Percentiles rank a stretch among this genome's conserved stretches.
Evolutionary conservation across 2,113 vertebrate genomes (phyloP).

Genomic region (Pygoscelis antarcticus): DNA sequence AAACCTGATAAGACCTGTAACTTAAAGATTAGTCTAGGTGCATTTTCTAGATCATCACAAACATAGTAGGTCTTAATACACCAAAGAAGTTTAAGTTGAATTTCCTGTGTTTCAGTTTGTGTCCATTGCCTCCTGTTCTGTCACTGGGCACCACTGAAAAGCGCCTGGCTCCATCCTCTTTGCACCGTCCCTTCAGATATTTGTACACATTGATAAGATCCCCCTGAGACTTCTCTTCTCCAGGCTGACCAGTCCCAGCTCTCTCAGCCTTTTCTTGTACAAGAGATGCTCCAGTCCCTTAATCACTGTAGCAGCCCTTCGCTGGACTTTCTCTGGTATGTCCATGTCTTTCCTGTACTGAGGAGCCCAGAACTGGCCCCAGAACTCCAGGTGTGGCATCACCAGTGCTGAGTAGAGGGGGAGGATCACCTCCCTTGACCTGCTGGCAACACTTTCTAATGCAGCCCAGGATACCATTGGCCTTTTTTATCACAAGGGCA

Average conservation of each 20-base stretch:
- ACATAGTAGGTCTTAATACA: neutral
- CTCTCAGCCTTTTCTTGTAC: neutral
- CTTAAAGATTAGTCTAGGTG: neutral
- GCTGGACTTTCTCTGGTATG: neutral
- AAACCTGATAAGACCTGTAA: neutral
- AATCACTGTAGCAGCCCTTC: neutral
- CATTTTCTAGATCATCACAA: neutral
- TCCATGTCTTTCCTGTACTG: neutral
- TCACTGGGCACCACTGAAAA: neutral
- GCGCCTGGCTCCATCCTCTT: neutral
- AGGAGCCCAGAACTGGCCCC: neutral
- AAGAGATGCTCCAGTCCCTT: neutral
- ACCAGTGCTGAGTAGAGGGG: neutral
- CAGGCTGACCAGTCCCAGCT: neutral
- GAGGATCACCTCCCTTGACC: neutral
- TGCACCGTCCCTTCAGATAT: neutral
- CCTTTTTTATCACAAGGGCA: neutral
- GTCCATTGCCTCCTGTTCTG: neutral
- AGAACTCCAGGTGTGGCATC: neutral
- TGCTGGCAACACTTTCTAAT: neutral
- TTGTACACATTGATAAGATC: neutral
- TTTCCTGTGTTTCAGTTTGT: neutral
- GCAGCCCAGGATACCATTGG: neutral
- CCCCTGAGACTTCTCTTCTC: neutral
- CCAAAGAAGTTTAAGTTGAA: neutral